Base-by-base conservation (phyloP, 2,797 vertebrate genomes). In the Apogon talboti region DNA sequence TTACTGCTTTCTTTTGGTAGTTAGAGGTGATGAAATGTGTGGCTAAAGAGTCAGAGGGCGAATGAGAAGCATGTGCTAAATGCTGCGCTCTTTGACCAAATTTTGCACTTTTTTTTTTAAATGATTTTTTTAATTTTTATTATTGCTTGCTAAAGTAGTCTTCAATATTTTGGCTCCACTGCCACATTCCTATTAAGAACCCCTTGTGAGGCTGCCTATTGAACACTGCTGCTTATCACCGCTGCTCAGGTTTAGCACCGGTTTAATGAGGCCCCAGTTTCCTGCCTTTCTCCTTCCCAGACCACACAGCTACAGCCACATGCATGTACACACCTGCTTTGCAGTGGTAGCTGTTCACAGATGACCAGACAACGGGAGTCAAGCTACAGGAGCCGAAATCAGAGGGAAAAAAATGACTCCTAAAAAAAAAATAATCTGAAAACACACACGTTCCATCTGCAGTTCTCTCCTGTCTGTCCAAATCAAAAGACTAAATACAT, bases 321-420 rank as follows among this genome's bases (percentile, higher is more conserved):
- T 86, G 50, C 86, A 94, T 91, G 93, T 56, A 53, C 11, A 49
- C 94, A 95, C 94, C 95, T 96, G 94, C 92, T 91, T 80, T 78
- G 67, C 83, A 84, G 74, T 86, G 90, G 91, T 93, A 93, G 89
- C 91, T 94, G 91, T 94, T 94, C 94, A 94, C 93, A 95, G 94
- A 93, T 95, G 95, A 95, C 89, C 90, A 60, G 81, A 85, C 85
- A 94, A 92, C 91, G 92, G 90, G 86, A 89, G 90, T 94, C 91
- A 92, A 91, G 33, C 7, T 35, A 10, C 33, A 35, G 33, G 33
- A 35, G 33, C 9, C 9, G 8, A 35, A 9, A 35, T 35, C 33
- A 35, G 33, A 10, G 33, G 7, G 33, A 3, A 10, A 35, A 35
- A 35, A 35, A 35, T 8, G 2, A 8, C 33, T 8, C 9, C 3